Conservation (phyloP, 2,113 vertebrate genomes). For the Lepisosteus oculatus region DNA sequence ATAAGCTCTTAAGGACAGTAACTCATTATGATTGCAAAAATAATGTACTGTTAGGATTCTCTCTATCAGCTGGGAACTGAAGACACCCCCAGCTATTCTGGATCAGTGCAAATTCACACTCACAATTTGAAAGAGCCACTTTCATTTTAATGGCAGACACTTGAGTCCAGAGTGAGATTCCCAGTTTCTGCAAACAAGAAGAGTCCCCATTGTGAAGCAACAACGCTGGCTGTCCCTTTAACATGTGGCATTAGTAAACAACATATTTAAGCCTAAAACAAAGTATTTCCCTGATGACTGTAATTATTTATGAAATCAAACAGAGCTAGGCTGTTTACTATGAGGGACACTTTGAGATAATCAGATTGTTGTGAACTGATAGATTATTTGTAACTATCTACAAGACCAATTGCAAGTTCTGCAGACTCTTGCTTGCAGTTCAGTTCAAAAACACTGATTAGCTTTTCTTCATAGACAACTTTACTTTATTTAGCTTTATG, state of each 20-base stretch:
- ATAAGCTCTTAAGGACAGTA: constrained; percentile 34
- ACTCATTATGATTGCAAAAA: constrained; percentile 54
- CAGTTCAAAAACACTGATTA: too few species aligned
- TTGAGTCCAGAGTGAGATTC: constrained; percentile 57
- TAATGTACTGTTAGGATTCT: constrained; percentile 46
- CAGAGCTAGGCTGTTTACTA: constrained; percentile 60
- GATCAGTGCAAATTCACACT: constrained; percentile 17
- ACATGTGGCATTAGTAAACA: constrained; percentile 73
- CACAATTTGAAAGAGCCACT: constrained; percentile 37
- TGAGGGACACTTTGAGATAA: constrained; percentile 61
- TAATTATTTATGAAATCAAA: constrained; percentile 79
- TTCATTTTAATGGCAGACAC: constrained; percentile 59
- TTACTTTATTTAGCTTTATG: too few species aligned
- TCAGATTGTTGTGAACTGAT: background rate
- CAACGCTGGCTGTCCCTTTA: constrained; percentile 60
- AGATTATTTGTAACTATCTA: too few species aligned
- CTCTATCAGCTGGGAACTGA: constrained; percentile 60
- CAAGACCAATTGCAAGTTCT: too few species aligned
- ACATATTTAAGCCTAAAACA: constrained; percentile 70
- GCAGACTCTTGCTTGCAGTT: too few species aligned
- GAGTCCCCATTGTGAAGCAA: constrained; percentile 58
- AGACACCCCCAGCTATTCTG: constrained; percentile 35
- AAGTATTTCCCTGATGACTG: constrained; percentile 63
- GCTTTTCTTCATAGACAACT: too few species aligned
- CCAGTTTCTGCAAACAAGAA: constrained; percentile 33